phyloP scores from a whole-genome alignment of 2,797 vertebrate genomes.

The Acanthis flammea region DNA sequence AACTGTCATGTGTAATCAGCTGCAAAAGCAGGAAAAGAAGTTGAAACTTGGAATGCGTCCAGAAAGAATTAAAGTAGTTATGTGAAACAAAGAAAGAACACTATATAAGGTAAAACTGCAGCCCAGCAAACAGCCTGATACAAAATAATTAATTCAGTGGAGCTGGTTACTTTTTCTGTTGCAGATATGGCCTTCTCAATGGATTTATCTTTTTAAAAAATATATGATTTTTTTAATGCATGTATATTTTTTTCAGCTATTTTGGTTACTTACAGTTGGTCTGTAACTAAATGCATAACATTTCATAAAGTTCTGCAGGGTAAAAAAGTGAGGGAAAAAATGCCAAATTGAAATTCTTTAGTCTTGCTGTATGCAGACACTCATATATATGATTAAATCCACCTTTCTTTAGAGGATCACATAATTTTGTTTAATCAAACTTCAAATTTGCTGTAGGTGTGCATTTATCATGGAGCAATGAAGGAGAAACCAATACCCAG shows the following conservation, averaged over 20 bases:
- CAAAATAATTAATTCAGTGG: not conserved
- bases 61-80: slow-evolving; percentile 22
- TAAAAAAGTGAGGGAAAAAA: not conserved
- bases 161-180: not conserved
- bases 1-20: not conserved
- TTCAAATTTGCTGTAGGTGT: not conserved
- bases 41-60: slow-evolving; percentile 23
- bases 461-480: not conserved
- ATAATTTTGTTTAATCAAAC: not conserved
- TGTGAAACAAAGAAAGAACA: not conserved
- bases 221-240: accelerated
- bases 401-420: not conserved
- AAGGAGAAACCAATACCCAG: not conserved
- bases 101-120: slow-evolving; percentile 16
- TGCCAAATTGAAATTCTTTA: not conserved
- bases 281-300: not conserved
- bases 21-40: not conserved
- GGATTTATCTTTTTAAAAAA: not conserved
- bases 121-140: not conserved
- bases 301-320: not conserved
- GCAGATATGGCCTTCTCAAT: not conserved
- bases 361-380: not conserved
- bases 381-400: not conserved
- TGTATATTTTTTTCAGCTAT: not conserved
- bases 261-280: not conserved